Conservation (phyloP, 2,888 invertebrate species). For the Dryococelus australis region DNA sequence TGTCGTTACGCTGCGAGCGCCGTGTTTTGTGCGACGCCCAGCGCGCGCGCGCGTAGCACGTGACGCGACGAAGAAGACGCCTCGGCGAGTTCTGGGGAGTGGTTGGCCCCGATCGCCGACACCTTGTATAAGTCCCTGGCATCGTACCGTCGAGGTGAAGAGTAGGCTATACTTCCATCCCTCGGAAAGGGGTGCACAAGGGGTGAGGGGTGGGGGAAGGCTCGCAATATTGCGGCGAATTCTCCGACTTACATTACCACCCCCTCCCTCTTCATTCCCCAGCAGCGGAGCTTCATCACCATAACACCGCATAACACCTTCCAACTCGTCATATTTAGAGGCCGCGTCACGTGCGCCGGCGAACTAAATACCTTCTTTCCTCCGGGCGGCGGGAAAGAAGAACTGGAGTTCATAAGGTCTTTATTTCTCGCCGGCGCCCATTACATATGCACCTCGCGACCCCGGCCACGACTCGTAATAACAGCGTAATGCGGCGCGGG, state of each 20-base stretch:
- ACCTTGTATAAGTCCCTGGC: too few species aligned
- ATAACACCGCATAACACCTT: constrained; percentile 18
- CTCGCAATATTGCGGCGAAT: constrained; percentile 16
- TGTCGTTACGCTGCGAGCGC: too few species aligned
- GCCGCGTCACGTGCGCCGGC: constrained; percentile 10
- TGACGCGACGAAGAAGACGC: too few species aligned
- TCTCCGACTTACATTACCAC: background rate
- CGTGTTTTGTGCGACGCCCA: too few species aligned
- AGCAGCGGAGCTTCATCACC: background rate
- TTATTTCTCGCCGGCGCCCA: constrained; percentile 9
- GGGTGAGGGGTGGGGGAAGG: background rate
- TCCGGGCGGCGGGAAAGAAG: background rate
- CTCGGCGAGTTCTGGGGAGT: too few species aligned
- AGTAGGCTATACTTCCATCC: too few species aligned
- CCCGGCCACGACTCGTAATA: background rate
- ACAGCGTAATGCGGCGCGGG: background rate
- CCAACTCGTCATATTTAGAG: constrained; percentile 23
- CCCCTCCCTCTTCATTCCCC: background rate
- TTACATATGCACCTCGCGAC: constrained; percentile 28
- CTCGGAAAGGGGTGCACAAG: background rate
- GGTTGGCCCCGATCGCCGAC: too few species aligned
- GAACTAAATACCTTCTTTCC: constrained; percentile 30
- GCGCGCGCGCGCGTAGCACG: too few species aligned
- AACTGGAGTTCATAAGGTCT: constrained; percentile 23
- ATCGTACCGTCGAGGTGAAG: too few species aligned